Conservation (phyloP, 2,888 invertebrate species). For the Zonitis immaculata region DNA sequence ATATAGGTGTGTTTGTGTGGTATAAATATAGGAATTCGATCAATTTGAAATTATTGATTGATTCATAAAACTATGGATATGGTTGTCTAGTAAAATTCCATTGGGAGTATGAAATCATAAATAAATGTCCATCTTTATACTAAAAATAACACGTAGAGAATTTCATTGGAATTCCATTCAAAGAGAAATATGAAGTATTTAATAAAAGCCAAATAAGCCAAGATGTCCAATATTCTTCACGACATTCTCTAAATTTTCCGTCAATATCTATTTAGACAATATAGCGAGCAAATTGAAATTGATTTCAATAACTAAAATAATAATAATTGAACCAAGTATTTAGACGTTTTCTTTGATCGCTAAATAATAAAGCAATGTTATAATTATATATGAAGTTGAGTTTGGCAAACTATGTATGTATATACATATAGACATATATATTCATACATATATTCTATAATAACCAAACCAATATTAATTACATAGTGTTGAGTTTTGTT, state of each 20-base stretch:
- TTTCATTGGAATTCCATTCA: neutral
- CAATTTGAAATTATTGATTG: neutral
- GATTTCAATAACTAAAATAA: no score
- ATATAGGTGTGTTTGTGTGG: no score
- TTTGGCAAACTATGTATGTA: neutral
- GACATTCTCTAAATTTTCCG: neutral
- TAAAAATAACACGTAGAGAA: neutral
- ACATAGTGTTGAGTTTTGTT: neutral
- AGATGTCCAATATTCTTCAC: neutral
- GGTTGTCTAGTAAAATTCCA: neutral
- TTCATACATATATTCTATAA: constrained; percentile 1
- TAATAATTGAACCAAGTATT: no score
- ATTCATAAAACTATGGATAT: neutral
- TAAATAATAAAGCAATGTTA: neutral
- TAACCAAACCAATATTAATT: constrained; percentile 1
- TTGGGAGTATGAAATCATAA: neutral
- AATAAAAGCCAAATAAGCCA: neutral
- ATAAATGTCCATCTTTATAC: neutral
- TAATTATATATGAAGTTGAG: neutral
- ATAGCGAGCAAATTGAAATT: neutral
- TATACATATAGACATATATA: neutral
- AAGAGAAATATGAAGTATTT: neutral
- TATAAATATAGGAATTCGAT: neutral
- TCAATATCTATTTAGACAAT: neutral
- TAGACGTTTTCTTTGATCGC: neutral